Conservation (phyloP, 2,888 invertebrate genomes). For the Cryptosula pallasiana region DNA sequence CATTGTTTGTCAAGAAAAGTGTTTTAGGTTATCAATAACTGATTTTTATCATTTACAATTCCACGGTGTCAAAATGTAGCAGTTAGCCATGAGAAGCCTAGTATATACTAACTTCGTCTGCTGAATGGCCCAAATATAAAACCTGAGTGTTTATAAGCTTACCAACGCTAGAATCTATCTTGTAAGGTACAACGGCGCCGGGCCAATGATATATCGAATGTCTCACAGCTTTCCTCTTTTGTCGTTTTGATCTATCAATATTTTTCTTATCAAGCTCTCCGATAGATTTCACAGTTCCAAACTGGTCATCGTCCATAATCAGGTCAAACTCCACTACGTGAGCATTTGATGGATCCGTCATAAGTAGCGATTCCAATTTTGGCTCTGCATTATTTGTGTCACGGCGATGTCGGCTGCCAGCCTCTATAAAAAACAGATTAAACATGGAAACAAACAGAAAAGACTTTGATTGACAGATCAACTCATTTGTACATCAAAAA, state of each 20-base stretch:
- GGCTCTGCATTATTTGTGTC: not conserved
- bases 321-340: conserved; percentile 22
- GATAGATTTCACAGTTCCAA: not conserved
- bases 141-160: not conserved
- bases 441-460: no score
- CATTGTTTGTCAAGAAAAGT: not conserved
- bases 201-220: conserved; percentile 22
- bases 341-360: conserved; percentile 10
- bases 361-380: conserved; percentile 11
- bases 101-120: no score
- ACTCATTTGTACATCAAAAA: no score
- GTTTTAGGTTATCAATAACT: not conserved
- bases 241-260: not conserved
- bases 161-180: conserved; percentile 7
- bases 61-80: not conserved
- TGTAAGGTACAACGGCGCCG: conserved; percentile 13
- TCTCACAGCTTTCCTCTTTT: conserved; percentile 19
- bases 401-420: not conserved
- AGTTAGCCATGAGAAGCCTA: no score
- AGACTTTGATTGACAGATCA: no score
- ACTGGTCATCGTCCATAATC: conserved; percentile 13
- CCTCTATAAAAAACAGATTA: not conserved
- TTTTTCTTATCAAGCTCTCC: not conserved
- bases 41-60: not conserved
- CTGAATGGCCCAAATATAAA: not conserved